Evolutionary conservation across 1,140 invertebrate genomes (phyloP).

Genomic region (Vanessa atalanta): DNA sequence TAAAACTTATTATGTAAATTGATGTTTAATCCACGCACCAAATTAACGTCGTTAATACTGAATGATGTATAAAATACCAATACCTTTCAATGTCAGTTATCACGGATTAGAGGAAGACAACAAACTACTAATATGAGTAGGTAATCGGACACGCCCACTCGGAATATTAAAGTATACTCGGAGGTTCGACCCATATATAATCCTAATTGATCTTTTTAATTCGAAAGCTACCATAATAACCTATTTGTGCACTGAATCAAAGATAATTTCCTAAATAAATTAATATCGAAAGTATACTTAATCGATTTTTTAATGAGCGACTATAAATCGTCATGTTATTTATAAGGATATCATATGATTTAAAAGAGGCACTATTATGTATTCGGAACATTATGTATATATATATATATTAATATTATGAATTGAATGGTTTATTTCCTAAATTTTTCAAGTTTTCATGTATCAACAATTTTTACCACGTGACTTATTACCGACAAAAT

Average conservation of each 20-base stretch:
- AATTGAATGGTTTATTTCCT: no score
- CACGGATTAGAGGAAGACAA: conserved; percentile 1
- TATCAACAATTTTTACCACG: no score
- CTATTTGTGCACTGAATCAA: neutral
- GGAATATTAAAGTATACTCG: neutral
- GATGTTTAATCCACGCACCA: neutral
- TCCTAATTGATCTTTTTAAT: conserved; percentile 6
- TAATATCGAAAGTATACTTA: no score
- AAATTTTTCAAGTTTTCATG: no score
- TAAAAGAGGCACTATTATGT: no score
- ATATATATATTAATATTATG: no score
- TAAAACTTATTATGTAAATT: neutral
- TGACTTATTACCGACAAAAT: no score
- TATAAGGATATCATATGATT: no score
- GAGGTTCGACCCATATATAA: neutral
- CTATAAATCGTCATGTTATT: no score
- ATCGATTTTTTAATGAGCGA: no score
- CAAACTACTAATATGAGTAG: conserved; percentile 7
- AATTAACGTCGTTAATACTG: neutral
- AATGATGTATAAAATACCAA: conserved; percentile 6
- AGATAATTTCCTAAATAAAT: no score
- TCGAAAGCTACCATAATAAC: neutral
- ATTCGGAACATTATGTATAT: no score
- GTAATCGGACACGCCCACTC: conserved; percentile 12
- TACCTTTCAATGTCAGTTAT: conserved; percentile 4